A percentile compares a stretch with the other conserved stretches of the same genome.
Conservation (phyloP, 2,888 invertebrate species). For the Pandemis cinnamomeana region DNA sequence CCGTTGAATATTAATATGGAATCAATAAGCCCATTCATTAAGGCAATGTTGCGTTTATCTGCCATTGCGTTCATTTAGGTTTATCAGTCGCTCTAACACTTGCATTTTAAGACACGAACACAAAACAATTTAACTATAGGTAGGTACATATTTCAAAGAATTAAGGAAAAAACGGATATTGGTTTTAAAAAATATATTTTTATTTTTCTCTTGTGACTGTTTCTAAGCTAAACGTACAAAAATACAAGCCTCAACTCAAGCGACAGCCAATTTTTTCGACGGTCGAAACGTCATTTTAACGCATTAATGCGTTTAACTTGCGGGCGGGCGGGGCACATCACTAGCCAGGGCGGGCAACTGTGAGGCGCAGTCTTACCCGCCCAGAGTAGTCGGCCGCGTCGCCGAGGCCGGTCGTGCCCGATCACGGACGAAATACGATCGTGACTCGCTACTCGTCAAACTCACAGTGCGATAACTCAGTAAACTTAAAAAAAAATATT, state of each 20-base stretch:
- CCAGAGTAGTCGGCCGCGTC: constrained; percentile 16
- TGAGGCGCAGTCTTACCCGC: not conserved
- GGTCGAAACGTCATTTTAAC: not conserved
- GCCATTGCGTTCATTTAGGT: too few species aligned
- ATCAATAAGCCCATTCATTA: not conserved
- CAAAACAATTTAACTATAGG: too few species aligned
- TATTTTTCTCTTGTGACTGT: too few species aligned
- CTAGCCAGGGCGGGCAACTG: constrained; percentile 8
- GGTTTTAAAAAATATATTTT: too few species aligned
- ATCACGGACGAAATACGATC: not conserved
- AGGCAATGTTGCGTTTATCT: too few species aligned
- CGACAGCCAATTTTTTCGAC: too few species aligned
- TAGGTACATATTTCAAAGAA: too few species aligned
- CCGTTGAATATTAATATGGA: not conserved
- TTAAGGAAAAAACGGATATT: too few species aligned
- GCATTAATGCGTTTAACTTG: not conserved
- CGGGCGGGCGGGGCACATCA: constrained; percentile 5
- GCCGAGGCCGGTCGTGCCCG: constrained; percentile 22
- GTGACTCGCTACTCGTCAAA: constrained; percentile 5
- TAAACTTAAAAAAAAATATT: not conserved
- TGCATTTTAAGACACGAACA: too few species aligned
- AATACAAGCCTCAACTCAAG: too few species aligned
- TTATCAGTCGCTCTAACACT: too few species aligned
- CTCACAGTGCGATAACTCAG: not conserved
- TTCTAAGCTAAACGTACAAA: too few species aligned